Evolutionary conservation across 2,888 invertebrate species (phyloP).

Genomic region (Agrotis segetum): DNA sequence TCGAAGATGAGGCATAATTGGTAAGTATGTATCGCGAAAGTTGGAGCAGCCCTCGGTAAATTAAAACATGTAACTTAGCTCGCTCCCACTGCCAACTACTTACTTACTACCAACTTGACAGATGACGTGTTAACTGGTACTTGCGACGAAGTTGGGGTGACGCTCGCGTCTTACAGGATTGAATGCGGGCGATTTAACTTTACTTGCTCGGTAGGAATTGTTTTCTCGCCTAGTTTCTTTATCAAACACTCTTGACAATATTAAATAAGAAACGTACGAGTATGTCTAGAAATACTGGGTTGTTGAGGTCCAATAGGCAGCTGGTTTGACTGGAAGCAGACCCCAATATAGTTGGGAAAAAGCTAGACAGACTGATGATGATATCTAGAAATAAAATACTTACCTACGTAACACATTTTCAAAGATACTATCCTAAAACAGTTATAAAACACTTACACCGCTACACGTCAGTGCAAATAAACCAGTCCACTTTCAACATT

Average conservation of each 20-base stretch:
- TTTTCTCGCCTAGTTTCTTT: conserved; percentile 5
- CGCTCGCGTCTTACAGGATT: conserved; percentile 28
- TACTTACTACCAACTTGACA: conserved; percentile 51
- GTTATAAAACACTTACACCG: neutral
- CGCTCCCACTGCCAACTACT: conserved; percentile 44
- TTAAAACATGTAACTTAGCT: conserved; percentile 51
- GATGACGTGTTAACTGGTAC: conserved; percentile 61
- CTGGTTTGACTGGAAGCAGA: too few species aligned
- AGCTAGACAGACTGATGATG: too few species aligned
- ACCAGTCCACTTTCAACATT: conserved; percentile 21
- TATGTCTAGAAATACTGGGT: too few species aligned
- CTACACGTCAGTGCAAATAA: conserved; percentile 19
- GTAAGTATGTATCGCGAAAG: conserved; percentile 42
- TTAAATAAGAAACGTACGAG: neutral
- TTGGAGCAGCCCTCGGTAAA: conserved; percentile 42
- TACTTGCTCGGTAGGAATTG: conserved; percentile 8
- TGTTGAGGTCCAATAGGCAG: too few species aligned
- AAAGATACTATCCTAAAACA: neutral
- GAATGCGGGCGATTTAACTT: conserved; percentile 40
- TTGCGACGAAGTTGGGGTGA: conserved; percentile 46
- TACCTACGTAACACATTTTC: neutral
- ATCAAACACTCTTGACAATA: neutral
- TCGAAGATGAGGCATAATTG: conserved; percentile 44
- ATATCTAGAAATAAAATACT: neutral
- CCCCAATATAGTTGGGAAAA: too few species aligned